phyloP scores from a whole-genome alignment of 1,140 invertebrate species.

The Drosophila pandora region DNA sequence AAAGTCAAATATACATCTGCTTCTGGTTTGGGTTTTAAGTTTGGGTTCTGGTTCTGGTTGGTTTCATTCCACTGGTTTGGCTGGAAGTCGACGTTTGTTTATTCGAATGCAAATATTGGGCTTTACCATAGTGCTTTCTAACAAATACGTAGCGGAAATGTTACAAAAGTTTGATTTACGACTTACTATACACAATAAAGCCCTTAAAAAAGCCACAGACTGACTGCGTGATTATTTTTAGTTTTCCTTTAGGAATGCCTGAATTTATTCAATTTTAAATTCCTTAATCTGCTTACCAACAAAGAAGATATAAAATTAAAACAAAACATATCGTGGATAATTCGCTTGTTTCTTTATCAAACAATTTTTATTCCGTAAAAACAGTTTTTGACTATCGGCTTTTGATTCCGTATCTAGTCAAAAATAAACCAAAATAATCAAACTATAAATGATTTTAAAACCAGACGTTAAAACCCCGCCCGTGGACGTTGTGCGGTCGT shows the following conservation, averaged over 20 bases:
- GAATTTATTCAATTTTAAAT: neutral
- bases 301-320: neutral
- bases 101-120: slow-evolving; percentile 53
- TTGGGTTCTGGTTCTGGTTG: slow-evolving; percentile 22
- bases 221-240: slow-evolving; percentile 1
- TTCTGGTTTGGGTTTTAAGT: slow-evolving; percentile 12
- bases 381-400: neutral
- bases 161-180: slow-evolving; percentile 36
- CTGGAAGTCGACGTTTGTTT: slow-evolving; percentile 27
- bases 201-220: neutral
- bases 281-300: neutral
- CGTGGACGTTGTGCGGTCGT: slow-evolving; percentile 2
- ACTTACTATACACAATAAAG: slow-evolving; percentile 1
- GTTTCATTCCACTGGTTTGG: slow-evolving; percentile 34
- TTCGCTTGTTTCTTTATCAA: neutral
- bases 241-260: neutral
- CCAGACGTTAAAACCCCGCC: slow-evolving; percentile 13
- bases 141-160: slow-evolving; percentile 13
- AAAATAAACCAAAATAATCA: slow-evolving; percentile 24
- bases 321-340: neutral
- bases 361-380: neutral
- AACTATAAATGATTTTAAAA: slow-evolving; percentile 45
- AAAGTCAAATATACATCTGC: slow-evolving; percentile 19
- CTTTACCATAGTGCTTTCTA: slow-evolving; percentile 9
- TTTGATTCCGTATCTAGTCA: neutral